Base-by-base conservation (phyloP, 2,113 vertebrate genomes). In the Hemibagrus wyckioides region DNA sequence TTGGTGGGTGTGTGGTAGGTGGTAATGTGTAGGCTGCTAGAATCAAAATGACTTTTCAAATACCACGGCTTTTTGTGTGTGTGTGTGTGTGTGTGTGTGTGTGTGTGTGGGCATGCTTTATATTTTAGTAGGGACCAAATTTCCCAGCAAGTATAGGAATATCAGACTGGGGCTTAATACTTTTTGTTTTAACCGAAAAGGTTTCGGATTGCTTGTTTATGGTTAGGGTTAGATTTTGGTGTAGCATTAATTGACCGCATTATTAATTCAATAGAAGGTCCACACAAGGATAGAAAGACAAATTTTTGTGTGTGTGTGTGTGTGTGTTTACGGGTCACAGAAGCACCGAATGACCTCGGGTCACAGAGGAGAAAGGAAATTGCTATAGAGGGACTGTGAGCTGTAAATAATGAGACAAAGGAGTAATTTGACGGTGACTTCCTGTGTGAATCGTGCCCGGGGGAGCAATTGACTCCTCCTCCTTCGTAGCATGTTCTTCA, bases 381-480 rank as follows among this genome's bases (percentile, higher is more conserved):
- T 63, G 57, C 28, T 25, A 21, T 25, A 3, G 56, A 15, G 73
- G 73, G 84, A 63, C 41, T 79, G 33, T 76, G 17, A 52, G 57
- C 57, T 80, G 39, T 80, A 52, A 79, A 63, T 65, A 15, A 79
- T 57, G 17, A 57, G 25, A 36, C 39, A 33, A 28, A 67, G 25
- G 41, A 30, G 73, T 79, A 50, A 85, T 86, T 80, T 65, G 57
- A 80, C 48, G 30, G 84, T 44, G 54, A n/a, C 28, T 50, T 63
- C n/a, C 39, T 61, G 17, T 23, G 30, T 65, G 30, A 65, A 80
- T 52, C 15, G n/a, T 76, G 28, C 84, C 57, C 25, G 0, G 36
- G 83, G 83, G 67, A 36, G 8, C n/a, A 14, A 15, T 2, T 36
- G 54, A 59, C 36, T 30, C 54, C 50, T 57, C 25, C 67, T 41